These are phyloP conservation scores for Ahaetulla prasina DNA, from an alignment of 2,113 vertebrate species.

Conservation along the genomic window DNA sequence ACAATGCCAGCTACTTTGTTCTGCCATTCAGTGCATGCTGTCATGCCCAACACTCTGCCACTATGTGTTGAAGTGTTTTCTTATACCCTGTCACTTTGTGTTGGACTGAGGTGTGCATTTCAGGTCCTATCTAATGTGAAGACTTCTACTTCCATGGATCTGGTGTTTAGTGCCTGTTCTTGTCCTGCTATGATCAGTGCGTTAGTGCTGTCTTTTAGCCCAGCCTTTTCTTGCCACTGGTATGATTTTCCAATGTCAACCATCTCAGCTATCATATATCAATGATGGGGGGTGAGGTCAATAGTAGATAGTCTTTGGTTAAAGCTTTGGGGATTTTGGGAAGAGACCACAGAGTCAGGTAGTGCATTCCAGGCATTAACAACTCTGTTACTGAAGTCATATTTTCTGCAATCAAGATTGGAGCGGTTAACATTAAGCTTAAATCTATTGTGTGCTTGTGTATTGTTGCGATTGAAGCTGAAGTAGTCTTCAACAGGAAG, in stretches of 20 bases:
- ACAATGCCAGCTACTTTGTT: neutral
- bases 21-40: neutral
- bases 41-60: neutral
- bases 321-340: too few relatives aligned
- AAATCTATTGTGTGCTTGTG: too few relatives aligned
- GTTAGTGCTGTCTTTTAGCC: neutral
- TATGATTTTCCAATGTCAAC: neutral
- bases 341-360: too few relatives aligned
- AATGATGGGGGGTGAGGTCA: too few relatives aligned
- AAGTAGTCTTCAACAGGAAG: too few relatives aligned
- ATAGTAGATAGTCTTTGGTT: too few relatives aligned
- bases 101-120: too few relatives aligned
- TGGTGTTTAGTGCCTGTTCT: neutral
- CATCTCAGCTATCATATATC: neutral
- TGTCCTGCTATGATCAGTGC: neutral
- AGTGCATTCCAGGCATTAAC: too few relatives aligned
- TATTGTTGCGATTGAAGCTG: too few relatives aligned
- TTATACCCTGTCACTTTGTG: neutral
- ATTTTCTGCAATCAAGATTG: too few relatives aligned
- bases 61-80: neutral
- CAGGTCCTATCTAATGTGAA: neutral
- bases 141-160: neutral
- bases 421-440: too few relatives aligned
- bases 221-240: neutral
- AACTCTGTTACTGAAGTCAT: too few relatives aligned